Base-by-base conservation (phyloP, 2,113 vertebrate genomes). In the Paedocypris sp. region DNA sequence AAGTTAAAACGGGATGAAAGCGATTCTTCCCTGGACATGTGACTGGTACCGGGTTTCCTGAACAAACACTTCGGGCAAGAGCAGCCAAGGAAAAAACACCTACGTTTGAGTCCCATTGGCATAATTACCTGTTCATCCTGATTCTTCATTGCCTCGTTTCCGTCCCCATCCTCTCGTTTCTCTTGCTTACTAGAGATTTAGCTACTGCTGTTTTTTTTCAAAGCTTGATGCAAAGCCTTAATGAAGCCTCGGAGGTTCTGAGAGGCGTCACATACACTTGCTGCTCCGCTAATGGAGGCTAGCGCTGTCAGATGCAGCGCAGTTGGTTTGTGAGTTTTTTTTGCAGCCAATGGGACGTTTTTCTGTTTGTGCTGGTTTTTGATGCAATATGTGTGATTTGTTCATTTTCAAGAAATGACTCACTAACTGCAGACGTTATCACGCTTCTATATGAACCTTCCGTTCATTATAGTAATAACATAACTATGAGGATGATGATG, bases 221-320 rank as follows among this genome's bases (percentile, higher is more conserved):
- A 47, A 45, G 69, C 53, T 72, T 68, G 62, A 75, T 70, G 64
- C 64, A 70, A 68, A 60, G 68, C 50, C 66, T 68, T 78, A 74
- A 75, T 76, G 74, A 78, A 78, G 66, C 74, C 74, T 70, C 72
- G 28, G 42, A 71, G 74, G 72, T 71, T 71, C 69, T 72, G 66
- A n/a, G n/a, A n/a, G 67, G 62, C 57, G 67, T 72, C 71, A 71
- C 73, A 70, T 69, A 69, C 73, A 74, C 72, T 71, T 69, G 74
- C 68, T 38, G 58, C 69, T 74, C 61, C 64, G 59, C 54, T 53
- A 63, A 65, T 52, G 10, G 41, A 20, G 19, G 22, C 53, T 48
- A 53, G 11, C 33, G 42, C 22, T 12, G 15, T n/a, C n/a, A n/a
- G n/a, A n/a, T n/a, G n/a, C n/a, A n/a, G n/a, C n/a, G n/a, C n/a